These are phyloP conservation scores for Echinometra lucunter DNA, from an alignment of 53 echinoderm and acorn worm species.

Conservation along the genomic window DNA sequence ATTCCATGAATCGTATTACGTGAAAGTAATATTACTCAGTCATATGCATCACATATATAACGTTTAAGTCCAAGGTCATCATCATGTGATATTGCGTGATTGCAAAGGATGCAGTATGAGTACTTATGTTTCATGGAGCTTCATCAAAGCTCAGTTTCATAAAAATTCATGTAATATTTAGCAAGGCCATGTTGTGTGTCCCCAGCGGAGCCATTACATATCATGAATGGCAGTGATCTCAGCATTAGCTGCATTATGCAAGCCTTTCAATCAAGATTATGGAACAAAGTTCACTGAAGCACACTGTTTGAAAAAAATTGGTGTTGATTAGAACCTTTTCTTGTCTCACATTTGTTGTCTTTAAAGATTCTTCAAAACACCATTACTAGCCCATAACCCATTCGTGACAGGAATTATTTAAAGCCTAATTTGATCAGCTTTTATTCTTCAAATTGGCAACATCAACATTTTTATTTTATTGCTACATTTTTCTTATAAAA, in stretches of 20 bases:
- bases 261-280: neutral
- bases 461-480: too few relatives aligned
- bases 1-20: neutral
- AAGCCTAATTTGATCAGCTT: too few relatives aligned
- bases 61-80: neutral
- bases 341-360: too few relatives aligned
- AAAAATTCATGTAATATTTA: neutral
- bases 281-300: neutral
- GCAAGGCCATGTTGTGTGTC: neutral
- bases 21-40: neutral
- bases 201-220: neutral
- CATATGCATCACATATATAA: neutral
- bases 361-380: too few relatives aligned
- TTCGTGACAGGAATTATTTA: too few relatives aligned
- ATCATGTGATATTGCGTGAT: neutral
- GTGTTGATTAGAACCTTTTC: too few relatives aligned
- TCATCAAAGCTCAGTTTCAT: neutral
- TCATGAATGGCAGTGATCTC: conserved; percentile 2
- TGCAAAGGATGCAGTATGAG: neutral
- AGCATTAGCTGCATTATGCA: neutral
- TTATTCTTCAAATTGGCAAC: too few relatives aligned
- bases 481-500: too few relatives aligned
- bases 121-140: neutral
- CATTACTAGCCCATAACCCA: too few relatives aligned
- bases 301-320: too few relatives aligned